These are phyloP conservation scores for Epinephelus lanceolatus DNA, from an alignment of 2,113 vertebrate species.

Conservation along the genomic window DNA sequence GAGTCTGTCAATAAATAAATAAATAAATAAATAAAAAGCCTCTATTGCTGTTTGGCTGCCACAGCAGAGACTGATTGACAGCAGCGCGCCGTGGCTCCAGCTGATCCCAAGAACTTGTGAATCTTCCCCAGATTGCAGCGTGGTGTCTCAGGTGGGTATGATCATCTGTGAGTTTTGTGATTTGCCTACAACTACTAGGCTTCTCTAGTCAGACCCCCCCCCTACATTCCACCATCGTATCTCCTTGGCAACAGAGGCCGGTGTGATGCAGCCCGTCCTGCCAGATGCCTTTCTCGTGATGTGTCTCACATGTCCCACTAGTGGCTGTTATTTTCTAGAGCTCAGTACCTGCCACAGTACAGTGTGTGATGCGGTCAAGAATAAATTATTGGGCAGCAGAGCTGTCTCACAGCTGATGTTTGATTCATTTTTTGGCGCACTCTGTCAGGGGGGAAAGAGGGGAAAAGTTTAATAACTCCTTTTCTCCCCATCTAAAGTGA, in stretches of 20 bases:
- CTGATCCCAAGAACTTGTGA: slow-evolving; percentile 30
- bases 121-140: slow-evolving; percentile 17
- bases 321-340: slow-evolving; percentile 42
- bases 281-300: slow-evolving; percentile 55
- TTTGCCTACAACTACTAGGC: slow-evolving; percentile 17
- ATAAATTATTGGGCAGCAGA: slow-evolving; percentile 52
- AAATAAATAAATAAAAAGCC: slow-evolving; percentile 59
- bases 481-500: neutral
- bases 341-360: slow-evolving; percentile 20
- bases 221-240: slow-evolving; percentile 29
- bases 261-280: slow-evolving; percentile 39
- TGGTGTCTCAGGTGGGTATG: slow-evolving; percentile 23
- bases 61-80: slow-evolving; percentile 59
- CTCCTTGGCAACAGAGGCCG: slow-evolving; percentile 66
- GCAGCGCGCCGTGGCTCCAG: slow-evolving; percentile 3
- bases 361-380: slow-evolving; percentile 40
- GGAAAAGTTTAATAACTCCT: slow-evolving; percentile 27
- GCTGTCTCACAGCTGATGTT: slow-evolving; percentile 36
- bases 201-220: slow-evolving; percentile 16
- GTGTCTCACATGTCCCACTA: slow-evolving; percentile 40
- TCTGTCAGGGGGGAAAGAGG: slow-evolving; percentile 3
- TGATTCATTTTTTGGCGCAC: slow-evolving; percentile 34
- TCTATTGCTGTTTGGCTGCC: slow-evolving; percentile 40
- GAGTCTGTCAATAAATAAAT: slow-evolving; percentile 76
- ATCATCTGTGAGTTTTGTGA: slow-evolving; percentile 24